Percentiles rank a stretch among this genome's conserved stretches.
Evolutionary conservation across 2,797 vertebrate species (phyloP).

Genomic region (Poeciliopsis presidionis): DNA sequence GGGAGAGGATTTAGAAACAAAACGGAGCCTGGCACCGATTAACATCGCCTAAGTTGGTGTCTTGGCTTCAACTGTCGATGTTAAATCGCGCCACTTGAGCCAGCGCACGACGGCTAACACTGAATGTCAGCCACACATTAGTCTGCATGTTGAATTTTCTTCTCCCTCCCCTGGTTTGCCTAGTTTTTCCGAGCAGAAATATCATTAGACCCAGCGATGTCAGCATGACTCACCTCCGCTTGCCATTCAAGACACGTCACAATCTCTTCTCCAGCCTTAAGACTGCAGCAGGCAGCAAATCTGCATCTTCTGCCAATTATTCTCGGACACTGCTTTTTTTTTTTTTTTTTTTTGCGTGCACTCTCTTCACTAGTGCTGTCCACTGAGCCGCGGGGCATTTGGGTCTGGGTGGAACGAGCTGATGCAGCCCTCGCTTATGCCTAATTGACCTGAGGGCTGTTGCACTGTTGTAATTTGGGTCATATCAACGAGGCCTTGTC

Average conservation of each 20-base stretch:
- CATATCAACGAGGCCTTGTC: constrained; percentile 61
- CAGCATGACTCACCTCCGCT: constrained; percentile 76
- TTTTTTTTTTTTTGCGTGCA: constrained; percentile 32
- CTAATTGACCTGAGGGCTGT: constrained; percentile 61
- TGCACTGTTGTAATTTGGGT: constrained; percentile 41
- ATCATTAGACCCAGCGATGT: constrained; percentile 64
- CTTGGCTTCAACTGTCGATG: constrained; percentile 33
- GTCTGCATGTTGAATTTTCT: constrained; percentile 58
- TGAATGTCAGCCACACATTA: constrained; percentile 62
- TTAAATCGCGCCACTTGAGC: constrained; percentile 46
- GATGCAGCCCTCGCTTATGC: constrained; percentile 25
- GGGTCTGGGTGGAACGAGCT: constrained; percentile 41
- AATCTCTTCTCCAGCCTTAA: constrained; percentile 55
- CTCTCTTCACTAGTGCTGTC: constrained; percentile 43
- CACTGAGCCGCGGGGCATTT: constrained; percentile 55
- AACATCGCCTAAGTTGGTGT: constrained; percentile 48
- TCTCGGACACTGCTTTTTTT: constrained; percentile 22
- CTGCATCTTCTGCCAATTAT: constrained; percentile 78
- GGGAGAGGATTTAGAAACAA: constrained; percentile 31
- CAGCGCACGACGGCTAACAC: constrained; percentile 42
- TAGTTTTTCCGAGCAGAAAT: constrained; percentile 62
- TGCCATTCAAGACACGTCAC: constrained; percentile 72
- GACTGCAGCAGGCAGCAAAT: constrained; percentile 61
- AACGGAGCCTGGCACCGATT: constrained; percentile 46
- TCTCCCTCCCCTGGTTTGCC: constrained; percentile 43